Evolutionary conservation across 2,113 vertebrate species (phyloP), one percentile per base, ranked within the genome.

Genomic region (Elaphurus davidianus): DNA sequence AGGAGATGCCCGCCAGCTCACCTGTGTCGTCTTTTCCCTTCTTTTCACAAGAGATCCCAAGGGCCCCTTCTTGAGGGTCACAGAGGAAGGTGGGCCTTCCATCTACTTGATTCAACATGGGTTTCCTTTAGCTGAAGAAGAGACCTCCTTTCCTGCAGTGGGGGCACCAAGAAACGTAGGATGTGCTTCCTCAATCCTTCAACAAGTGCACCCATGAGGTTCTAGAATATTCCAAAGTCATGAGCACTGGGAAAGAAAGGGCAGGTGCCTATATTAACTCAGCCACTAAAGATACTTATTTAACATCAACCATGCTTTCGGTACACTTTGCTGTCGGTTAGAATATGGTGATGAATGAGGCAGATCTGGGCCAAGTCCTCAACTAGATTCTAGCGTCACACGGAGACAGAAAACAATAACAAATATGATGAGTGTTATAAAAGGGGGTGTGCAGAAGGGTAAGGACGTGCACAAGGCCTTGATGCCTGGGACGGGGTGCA

Each of bases 401-500:
- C 6, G 28, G n/a, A 91, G 79, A 92, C 14, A 93, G 57, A 33
- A 10, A 19, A 23, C 17, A 54, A 52, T 0, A 47, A 21, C 43
- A 50, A 25, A 16, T 12, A 7, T 1, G 40, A 11, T 0, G 4
- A 7, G 43, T 4, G 7, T 25, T 54, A 21, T 12, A 6, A 76
- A 27, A 36, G 15, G 15, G 11, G 36, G 11, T 19, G 7, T 5
- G 30, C 28, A 2, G 17, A 64, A 50, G n/a, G 30, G 40, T 2
- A 6, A 57, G 59, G 87, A 28, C 11, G 8, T 16, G 0, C 4
- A 0, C 17, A 8, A 8, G 1, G n/a, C 43, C 4, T 0, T 3
- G n/a, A 4, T 16, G 6, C 60, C 36, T 10, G 59, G 5, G n/a
- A 33, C 1, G 0, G 57, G 40, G n/a, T 6, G 25, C 25, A 50